phyloP scores from a whole-genome alignment of 2,797 vertebrate genomes.

The Acanthis flammea region DNA sequence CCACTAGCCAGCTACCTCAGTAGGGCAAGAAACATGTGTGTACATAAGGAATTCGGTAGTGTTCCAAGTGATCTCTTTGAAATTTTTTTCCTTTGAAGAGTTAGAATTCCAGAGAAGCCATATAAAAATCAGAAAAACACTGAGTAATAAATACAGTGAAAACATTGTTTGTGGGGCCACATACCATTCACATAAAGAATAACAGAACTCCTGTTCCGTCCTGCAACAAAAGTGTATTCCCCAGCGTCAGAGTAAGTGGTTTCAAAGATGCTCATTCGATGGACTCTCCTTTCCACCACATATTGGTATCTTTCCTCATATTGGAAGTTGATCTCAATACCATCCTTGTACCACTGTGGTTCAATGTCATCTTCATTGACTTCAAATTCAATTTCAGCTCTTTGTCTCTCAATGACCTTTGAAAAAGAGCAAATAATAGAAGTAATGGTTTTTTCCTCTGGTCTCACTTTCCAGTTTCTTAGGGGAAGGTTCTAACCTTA shows the following conservation, averaged over 20 bases:
- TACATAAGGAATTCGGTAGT: background rate
- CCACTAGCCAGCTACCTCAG: background rate
- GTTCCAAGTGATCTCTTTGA: background rate
- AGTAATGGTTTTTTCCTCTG: background rate
- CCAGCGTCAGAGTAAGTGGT: conserved; percentile 84
- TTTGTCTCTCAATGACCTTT: conserved; percentile 86
- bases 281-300: conserved; percentile 81
- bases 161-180: background rate
- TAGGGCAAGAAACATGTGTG: background rate
- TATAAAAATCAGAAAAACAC: background rate
- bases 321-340: conserved; percentile 86
- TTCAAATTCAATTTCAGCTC: conserved; percentile 86
- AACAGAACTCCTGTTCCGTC: conserved; percentile 84
- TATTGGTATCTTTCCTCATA: conserved; percentile 84
- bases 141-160: background rate
- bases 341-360: conserved; percentile 86
- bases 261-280: conserved; percentile 85
- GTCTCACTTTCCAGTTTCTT: background rate
- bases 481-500: background rate
- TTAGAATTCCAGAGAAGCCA: background rate
- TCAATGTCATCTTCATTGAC: conserved; percentile 89
- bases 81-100: background rate
- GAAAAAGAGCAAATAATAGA: background rate
- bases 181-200: conserved; percentile 85
- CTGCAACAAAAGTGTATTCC: conserved; percentile 86